Evolutionary conservation across 1,140 invertebrate genomes (phyloP).

Genomic region (roundworm (Caenorhabditis elegans)): WBcel235 BX284602.5:6408001-6408500

Average conservation of each 20-base stretch:
- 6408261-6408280: constrained; percentile 41
- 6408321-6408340: constrained; percentile 39
- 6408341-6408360: not conserved
- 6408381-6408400: constrained; percentile 31
- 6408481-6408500: constrained; percentile 37
- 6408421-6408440: constrained; percentile 23
- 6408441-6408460: constrained; percentile 31
- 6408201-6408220: constrained; percentile 48
- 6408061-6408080: not conserved
- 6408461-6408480: constrained; percentile 37
- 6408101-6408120: constrained; percentile 28
- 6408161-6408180: constrained; percentile 36
- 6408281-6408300: constrained; percentile 37
- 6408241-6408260: constrained; percentile 47
- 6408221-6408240: constrained; percentile 50
- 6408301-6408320: constrained; percentile 36
- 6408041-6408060: not conserved
- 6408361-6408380: not conserved
- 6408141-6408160: not conserved
- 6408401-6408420: constrained; percentile 28
- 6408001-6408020: too few relatives aligned
- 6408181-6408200: constrained; percentile 36
- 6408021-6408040: too few relatives aligned
- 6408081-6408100: constrained; percentile 13
- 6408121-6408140: constrained; percentile 29